Evolutionary conservation across 64 coral and sea anemone genomes (phyloP), one percentile per base, ranked within the genome.

Genomic region (Porites lutea): DNA sequence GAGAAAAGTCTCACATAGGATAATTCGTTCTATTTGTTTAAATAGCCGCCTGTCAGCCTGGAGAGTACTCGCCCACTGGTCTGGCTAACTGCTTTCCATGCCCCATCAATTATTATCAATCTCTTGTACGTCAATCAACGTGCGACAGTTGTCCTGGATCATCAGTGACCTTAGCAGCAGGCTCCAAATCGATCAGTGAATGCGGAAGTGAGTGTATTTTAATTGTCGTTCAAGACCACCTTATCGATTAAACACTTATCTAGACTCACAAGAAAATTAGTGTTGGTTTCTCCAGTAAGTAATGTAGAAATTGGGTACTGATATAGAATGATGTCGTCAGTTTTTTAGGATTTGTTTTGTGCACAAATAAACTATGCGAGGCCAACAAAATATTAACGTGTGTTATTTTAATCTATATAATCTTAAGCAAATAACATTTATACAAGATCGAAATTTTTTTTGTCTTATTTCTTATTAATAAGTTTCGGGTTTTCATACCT

Each of bases 91-190:
- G 97, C 86, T 45, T 79, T 69, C 55, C 49, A 2, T 99, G 97
- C 72, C 73, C 77, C 43, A 76, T 96, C 73, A 92, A 95, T 73
- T 88, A 88, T 79, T 99, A 99, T 87, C 97, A 99, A 59, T 85
- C 83, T n/a, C 49, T 78, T 48, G 37, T 83, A 47, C 86, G 91
- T 48, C 83, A 80, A 52, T 78, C 54, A 48, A 74, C 48, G 1
- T 99, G 97, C 65, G 58, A 76, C 72, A 79, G 23, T 19, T 99
- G 97, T 80, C 97, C 97, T 14, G 97, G 97, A 65, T 96, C 91
- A 60, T 92, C 97, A 13, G 93, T 88, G 13, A 96, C 97, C 5
- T 37, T 96, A 14, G 83, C 78, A 51, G 79, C 77, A 77, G 97
- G 82, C 43, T 75, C 97, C 65, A 91, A 77, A n/a, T 96, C 97